A percentile compares a stretch with the other conserved stretches of the same genome.
These are phyloP conservation scores for Urosaurus nigricauda DNA, from an alignment of 2,797 vertebrate genomes.

Conservation along the genomic window DNA sequence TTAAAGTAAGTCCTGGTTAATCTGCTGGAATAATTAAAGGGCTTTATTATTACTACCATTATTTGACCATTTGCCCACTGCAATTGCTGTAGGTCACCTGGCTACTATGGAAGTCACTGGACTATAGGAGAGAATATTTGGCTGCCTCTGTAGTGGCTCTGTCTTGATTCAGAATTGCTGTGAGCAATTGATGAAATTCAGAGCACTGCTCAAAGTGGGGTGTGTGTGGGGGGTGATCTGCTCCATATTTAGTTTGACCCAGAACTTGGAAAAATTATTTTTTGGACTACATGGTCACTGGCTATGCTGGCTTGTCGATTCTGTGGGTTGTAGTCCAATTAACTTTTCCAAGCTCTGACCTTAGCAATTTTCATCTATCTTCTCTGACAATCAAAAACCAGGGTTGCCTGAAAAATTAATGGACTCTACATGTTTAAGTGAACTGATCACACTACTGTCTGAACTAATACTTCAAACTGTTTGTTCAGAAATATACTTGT, in stretches of 20 bases:
- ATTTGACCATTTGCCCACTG: constrained; percentile 60
- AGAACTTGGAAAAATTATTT: no score
- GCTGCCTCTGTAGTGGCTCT: not conserved
- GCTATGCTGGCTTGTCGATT: no score
- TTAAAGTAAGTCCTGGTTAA: constrained; percentile 69
- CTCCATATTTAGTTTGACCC: no score
- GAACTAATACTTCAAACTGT: no score
- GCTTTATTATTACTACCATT: constrained; percentile 47
- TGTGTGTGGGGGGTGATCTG: no score
- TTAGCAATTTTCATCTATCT: not conserved
- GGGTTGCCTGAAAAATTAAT: not conserved
- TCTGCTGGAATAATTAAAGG: constrained; percentile 56
- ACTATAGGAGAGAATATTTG: not conserved
- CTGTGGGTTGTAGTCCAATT: no score
- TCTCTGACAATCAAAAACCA: not conserved
- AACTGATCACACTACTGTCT: no score
- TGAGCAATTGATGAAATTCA: not conserved
- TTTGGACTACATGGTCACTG: no score
- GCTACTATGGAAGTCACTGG: constrained; percentile 22
- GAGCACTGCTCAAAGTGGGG: no score
- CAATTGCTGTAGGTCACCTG: constrained; percentile 44
- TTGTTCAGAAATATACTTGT: no score
- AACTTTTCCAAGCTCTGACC: no score
- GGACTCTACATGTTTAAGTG: not conserved
- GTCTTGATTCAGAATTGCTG: not conserved